Base-by-base conservation (phyloP, 1,140 invertebrate genomes). In the Drosophila sechellia region DNA sequence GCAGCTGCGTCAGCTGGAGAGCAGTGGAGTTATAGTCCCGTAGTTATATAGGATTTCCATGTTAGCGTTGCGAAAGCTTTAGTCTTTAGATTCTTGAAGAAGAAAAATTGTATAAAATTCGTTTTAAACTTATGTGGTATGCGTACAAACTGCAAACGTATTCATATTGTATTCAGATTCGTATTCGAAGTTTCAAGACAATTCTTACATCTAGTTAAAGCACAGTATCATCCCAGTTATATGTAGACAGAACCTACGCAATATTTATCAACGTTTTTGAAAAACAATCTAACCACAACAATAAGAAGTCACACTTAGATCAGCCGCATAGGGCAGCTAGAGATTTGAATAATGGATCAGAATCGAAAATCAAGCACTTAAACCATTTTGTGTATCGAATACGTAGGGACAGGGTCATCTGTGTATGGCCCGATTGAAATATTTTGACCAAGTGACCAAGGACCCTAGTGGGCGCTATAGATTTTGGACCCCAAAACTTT, bases 401-500 rank as follows among this genome's bases (percentile, higher is more conserved):
- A 87, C 71, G 39, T 58, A 55, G 34, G 42, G 70, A 54, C 75
- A 57, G 81, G 81, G 68, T 35, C n/a, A 35, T 54, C 27, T 15
- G 37, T 11, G 37, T 49, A 58, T 54, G 71, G 52, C 53, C 55
- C 37, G 25, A 79, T 75, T 71, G 60, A 84, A 42, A 70, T 69
- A 52, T 61, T 79, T 72, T 83, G 83, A 86, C 83, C 83, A 86
- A 86, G 79, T 83, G 75, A 87, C 83, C 79, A 72, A 72, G 74
- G 64, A 83, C 74, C 60, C 76, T 55, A 61, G 49, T 60, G 68
- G 65, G 46, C 69, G 64, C 73, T 84, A 66, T 63, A 65, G 58
- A 79, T 79, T 53, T 85, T 79, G 74, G 48, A 50, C 70, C 70
- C 72, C 56, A 34, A 34, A 64, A 61, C 25, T 63, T 74, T 84